phyloP scores from a whole-genome alignment of 2,113 vertebrate species.

The Empidonax alnorum region DNA sequence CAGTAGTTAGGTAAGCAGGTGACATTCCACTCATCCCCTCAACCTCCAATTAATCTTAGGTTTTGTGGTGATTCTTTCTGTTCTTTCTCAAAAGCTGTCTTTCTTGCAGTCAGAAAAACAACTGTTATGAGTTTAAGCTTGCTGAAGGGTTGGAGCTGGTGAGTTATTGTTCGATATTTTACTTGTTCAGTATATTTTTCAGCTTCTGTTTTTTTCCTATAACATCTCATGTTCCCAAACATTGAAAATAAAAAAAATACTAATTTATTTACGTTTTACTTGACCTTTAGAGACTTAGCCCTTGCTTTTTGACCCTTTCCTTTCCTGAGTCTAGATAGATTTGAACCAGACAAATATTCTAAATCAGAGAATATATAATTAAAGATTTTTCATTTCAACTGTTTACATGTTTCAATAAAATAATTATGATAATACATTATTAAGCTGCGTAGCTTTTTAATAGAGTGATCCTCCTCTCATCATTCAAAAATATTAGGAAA shows the following conservation, averaged over 20 bases:
- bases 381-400: background rate
- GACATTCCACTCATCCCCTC: too few relatives aligned
- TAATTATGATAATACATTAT: background rate
- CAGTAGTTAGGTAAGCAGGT: background rate
- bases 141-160: rapidly evolving
- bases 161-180: background rate
- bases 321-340: background rate
- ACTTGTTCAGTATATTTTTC: background rate
- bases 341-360: background rate
- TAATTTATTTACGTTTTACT: background rate
- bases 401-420: background rate
- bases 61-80: background rate
- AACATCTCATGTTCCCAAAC: background rate
- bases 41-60: background rate
- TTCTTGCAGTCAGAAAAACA: background rate
- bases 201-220: background rate
- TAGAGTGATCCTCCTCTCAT: background rate
- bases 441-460: background rate
- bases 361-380: background rate
- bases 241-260: background rate
- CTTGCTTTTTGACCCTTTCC: background rate
- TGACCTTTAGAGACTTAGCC: background rate
- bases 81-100: background rate
- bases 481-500: background rate
- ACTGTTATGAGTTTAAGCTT: background rate